Conservation (phyloP, 2,797 vertebrate genomes). For the Menidia menidia region DNA sequence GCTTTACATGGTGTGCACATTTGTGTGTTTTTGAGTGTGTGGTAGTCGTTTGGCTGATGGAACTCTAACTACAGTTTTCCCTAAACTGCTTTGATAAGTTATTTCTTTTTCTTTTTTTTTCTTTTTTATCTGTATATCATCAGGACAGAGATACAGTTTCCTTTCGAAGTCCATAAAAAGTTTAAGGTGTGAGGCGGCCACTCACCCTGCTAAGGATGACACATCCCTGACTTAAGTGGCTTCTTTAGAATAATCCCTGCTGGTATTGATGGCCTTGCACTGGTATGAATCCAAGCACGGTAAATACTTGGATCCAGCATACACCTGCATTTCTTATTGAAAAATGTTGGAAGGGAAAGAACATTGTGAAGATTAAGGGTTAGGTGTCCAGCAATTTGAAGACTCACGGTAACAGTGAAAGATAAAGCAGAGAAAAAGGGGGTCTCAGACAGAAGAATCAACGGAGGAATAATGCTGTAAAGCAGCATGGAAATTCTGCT, state of each 20-base stretch:
- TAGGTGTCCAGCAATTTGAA: conserved; percentile 16
- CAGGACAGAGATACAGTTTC: conserved; percentile 28
- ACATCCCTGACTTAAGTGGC: conserved; percentile 57
- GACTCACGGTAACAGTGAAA: conserved; percentile 18
- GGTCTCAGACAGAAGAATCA: conserved; percentile 16
- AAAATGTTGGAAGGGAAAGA: conserved; percentile 24
- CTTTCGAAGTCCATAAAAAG: conserved; percentile 51
- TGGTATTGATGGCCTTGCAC: conserved; percentile 60
- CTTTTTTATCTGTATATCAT: conserved; percentile 47
- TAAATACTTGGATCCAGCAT: conserved; percentile 32
- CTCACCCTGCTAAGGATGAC: conserved; percentile 48
- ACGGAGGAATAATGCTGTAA: background rate
- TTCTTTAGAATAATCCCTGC: conserved; percentile 53
- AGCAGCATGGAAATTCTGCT: conserved; percentile 5
- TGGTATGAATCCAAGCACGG: conserved; percentile 41
- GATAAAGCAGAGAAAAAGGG: conserved; percentile 4
- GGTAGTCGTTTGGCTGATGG: background rate
- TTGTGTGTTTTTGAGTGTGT: background rate
- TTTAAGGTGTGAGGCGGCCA: conserved; percentile 68
- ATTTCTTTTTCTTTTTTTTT: conserved; percentile 21
- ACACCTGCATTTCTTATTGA: conserved; percentile 56
- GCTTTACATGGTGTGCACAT: background rate
- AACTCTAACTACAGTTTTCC: conserved; percentile 3
- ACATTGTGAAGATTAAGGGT: conserved; percentile 28
- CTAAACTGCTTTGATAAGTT: conserved; percentile 6